Evolutionary conservation across 2,888 invertebrate species (phyloP), one percentile per base, ranked within the genome.

Genomic region (Eilema depressum): DNA sequence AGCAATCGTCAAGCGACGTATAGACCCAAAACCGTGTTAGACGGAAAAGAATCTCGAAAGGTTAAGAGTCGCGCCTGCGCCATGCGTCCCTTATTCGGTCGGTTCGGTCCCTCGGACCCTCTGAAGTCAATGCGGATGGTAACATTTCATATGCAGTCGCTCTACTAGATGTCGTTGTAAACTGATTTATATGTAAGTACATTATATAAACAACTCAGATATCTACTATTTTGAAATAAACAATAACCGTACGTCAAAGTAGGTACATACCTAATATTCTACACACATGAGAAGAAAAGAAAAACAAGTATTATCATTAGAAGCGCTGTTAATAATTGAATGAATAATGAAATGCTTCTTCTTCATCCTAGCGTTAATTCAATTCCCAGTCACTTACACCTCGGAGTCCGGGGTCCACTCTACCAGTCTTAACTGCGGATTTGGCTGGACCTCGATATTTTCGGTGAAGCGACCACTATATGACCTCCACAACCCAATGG

Each of bases 111-210:
- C 3, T 14, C 10, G 4, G 0, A 17, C 26, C 25, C 26, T 14
- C 25, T 12, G 25, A 59, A 25, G 14, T 59, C 14, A 59, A 23
- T 47, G 17, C 20, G 47, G 7, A 47, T 20, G 20, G 47, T 47
- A 20, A 2, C n/a, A 3, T 23, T 25, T 5, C 5, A 23, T 5
- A 1, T 41, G 12, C 3, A 37, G 37, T 63, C 5, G 25, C 25
- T n/a, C 23, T n/a, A 57, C 25, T 68, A 68, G 63, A 68, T 68
- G 63, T 63, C 57, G 17, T 28, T 69, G 30, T 60, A 53, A n/a
- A n/a, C 20, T 10, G 53, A 10, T n/a, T 3, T 33, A 5, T 28
- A 41, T 17, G 41, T 20, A 47, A 7, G 7, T 4, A 20, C 8
- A 3, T 47, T 8, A 33, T 33, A 47, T 47, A 47, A 7, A 4